Evolutionary conservation across 1,140 invertebrate species (phyloP), one percentile per base, ranked within the genome.

Genomic region (Phocides pigmalion): DNA sequence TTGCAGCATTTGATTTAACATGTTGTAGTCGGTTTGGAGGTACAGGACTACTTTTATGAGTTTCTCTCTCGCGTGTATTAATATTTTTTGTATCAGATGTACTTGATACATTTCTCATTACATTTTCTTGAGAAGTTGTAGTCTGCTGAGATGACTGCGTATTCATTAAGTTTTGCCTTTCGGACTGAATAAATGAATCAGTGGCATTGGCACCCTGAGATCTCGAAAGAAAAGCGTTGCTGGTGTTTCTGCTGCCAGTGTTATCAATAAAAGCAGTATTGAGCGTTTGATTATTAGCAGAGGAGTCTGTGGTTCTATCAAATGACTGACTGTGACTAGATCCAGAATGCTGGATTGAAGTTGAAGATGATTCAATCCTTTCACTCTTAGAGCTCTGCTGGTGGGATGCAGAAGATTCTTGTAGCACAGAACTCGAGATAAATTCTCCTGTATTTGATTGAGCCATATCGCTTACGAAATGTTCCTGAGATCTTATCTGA

Each of bases 241-340:
- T 79, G 11, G 73, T 67, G 46, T 68, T 69, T 9, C 70, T 64
- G 32, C 61, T 51, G 42, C 73, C n/a, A n/a, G n/a, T 76, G 28
- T 72, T 84, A 49, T 89, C 89, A 46, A 92, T 84, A 78, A 92
- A 92, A 19, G 74, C 91, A 16, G 91, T 92, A 61, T 92, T 88
- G 2, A 91, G 67, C 20, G 87, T 85, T 65, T 87, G 81, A 63
- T 87, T 88, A 20, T 73, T 78, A 32, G 78, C 62, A 15, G 81
- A 80, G 49, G 81, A 83, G 58, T 87, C 82, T 61, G 73, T 66
- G 2, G 79, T 80, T 58, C 73, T 77, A 19, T 88, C 82, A 70
- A 84, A 81, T 14, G 74, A 76, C 56, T 86, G 79, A 66, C 70
- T 87, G 25, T 89, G 84, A 74, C 71, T 85, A 28, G 83, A 84